Conservation (phyloP, 2,888 invertebrate species). For the Caenorhabditis drosophilae region DNA sequence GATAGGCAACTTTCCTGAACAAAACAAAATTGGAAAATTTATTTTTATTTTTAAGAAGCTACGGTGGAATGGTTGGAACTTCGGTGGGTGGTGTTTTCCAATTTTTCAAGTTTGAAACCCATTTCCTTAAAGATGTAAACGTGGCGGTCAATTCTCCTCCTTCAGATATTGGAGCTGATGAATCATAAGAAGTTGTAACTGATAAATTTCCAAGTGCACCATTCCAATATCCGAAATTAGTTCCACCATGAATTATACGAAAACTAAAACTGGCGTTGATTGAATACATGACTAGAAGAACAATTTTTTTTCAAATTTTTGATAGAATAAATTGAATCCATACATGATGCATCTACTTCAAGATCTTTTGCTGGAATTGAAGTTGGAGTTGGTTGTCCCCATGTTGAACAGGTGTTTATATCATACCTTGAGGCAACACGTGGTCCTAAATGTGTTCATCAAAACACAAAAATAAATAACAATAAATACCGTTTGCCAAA, state of each 20-base stretch:
- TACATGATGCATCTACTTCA: background rate
- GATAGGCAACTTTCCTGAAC: slow-evolving; percentile 12
- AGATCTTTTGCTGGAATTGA: slow-evolving; percentile 21
- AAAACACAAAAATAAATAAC: too few species aligned
- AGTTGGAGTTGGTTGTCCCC: slow-evolving; percentile 19
- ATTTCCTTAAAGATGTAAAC: slow-evolving; percentile 43
- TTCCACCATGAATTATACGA: slow-evolving; percentile 60
- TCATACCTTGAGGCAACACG: slow-evolving; percentile 24
- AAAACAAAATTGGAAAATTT: background rate
- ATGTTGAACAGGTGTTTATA: slow-evolving; percentile 19
- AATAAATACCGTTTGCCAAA: slow-evolving; percentile 15
- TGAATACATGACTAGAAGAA: slow-evolving; percentile 10
- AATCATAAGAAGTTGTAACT: slow-evolving; percentile 62
- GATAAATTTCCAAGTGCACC: slow-evolving; percentile 35
- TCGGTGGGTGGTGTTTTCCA: slow-evolving; percentile 39
- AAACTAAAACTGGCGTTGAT: slow-evolving; percentile 40
- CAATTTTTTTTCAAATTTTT: too few species aligned
- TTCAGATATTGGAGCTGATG: slow-evolving; percentile 60
- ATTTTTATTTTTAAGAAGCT: background rate
- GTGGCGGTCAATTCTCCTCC: slow-evolving; percentile 51
- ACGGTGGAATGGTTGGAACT: slow-evolving; percentile 72
- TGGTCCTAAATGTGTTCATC: too few species aligned
- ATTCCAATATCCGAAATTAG: slow-evolving; percentile 59
- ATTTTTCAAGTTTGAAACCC: slow-evolving; percentile 34
- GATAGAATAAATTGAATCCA: background rate